A percentile compares a stretch with the other conserved stretches of the same genome.
Conservation (phyloP, 2,888 invertebrate species). For the Orgyia antiqua region DNA sequence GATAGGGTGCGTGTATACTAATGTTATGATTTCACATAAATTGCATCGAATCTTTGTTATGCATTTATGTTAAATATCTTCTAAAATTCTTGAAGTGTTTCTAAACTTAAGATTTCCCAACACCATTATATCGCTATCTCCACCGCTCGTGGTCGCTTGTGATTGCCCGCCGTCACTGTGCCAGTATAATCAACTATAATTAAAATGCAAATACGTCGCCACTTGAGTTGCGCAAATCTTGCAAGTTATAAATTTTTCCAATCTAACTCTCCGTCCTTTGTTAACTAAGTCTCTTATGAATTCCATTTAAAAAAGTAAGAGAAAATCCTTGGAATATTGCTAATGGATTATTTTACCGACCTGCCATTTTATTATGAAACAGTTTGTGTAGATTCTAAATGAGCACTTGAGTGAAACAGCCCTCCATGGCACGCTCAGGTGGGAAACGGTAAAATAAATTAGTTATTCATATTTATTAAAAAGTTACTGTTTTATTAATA, state of each 20-base stretch:
- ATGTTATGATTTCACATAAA: no score
- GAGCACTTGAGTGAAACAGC: conserved; percentile 4
- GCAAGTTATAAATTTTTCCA: conserved; percentile 55
- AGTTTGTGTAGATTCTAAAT: conserved; percentile 14
- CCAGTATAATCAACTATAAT: conserved; percentile 29
- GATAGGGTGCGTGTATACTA: no score
- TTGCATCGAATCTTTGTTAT: no score
- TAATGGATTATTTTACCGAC: conserved; percentile 30
- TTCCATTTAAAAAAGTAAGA: conserved; percentile 25
- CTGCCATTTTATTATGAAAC: conserved; percentile 22
- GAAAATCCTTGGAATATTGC: conserved; percentile 24
- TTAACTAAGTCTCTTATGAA: conserved; percentile 37
- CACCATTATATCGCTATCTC: no score
- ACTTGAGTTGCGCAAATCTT: conserved; percentile 46
- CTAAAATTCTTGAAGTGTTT: no score
- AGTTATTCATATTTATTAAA: no score
- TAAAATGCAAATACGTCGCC: conserved; percentile 56
- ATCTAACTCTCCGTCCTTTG: conserved; percentile 48
- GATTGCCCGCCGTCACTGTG: conserved; percentile 4
- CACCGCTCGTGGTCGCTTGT: not conserved
- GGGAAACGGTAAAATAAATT: no score
- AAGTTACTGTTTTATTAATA: no score
- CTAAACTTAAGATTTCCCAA: no score
- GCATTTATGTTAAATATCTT: no score
- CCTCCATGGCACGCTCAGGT: not conserved